Conservation (phyloP, 2,888 invertebrate genomes). For the Scelioninae gen. 2 region DNA sequence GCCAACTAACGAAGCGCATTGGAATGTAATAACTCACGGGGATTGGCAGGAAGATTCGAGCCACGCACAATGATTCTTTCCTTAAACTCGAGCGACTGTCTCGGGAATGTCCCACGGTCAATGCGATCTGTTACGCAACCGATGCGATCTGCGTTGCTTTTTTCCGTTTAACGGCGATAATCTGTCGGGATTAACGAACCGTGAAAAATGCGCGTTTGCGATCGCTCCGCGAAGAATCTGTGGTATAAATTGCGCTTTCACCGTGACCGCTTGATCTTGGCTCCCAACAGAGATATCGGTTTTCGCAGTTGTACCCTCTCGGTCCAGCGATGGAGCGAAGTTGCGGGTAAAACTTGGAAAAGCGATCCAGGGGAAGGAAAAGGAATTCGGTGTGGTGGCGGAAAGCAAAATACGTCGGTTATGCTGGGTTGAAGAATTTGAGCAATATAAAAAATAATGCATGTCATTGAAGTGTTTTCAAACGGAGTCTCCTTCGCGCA, state of each 20-base stretch:
- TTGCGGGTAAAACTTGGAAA: conserved; percentile 2
- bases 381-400: too few relatives aligned
- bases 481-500: too few relatives aligned
- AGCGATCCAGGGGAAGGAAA: too few relatives aligned
- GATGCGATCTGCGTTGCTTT: conserved; percentile 15
- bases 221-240: conserved; percentile 8
- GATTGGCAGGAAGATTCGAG: conserved; percentile 18
- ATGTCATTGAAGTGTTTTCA: too few relatives aligned
- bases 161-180: conserved; percentile 31
- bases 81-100: conserved; percentile 31
- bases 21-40: conserved; percentile 26
- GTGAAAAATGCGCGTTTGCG: conserved; percentile 21
- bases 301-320: conserved; percentile 12
- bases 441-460: too few relatives aligned
- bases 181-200: conserved; percentile 19
- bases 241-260: conserved; percentile 44
- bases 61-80: conserved; percentile 36
- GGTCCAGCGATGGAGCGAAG: background rate
- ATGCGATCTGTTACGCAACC: conserved; percentile 37
- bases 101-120: conserved; percentile 50
- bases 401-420: too few relatives aligned
- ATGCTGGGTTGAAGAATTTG: too few relatives aligned
- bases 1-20: conserved; percentile 47
- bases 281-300: background rate
- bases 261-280: conserved; percentile 25